Conservation (phyloP, 2,797 vertebrate genomes). For the Cirrhinus molitorella region DNA sequence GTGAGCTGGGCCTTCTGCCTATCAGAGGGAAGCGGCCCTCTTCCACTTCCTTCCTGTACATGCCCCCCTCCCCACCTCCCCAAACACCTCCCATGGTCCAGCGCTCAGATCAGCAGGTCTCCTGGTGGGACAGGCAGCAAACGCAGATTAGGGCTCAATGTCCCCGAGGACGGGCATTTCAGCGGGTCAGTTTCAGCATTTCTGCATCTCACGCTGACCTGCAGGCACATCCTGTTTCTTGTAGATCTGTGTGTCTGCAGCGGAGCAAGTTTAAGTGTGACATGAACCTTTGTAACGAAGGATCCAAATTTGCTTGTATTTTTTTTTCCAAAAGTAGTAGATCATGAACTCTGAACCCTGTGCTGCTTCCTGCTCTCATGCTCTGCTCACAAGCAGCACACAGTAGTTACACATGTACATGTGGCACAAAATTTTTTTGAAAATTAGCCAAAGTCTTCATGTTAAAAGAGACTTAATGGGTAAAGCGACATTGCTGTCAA, state of each 20-base stretch:
- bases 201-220: background rate
- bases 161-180: background rate
- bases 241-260: background rate
- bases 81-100: background rate
- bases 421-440: background rate
- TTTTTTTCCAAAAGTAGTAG: background rate
- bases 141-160: background rate
- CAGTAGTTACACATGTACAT: background rate
- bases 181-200: background rate
- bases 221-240: background rate
- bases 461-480: background rate
- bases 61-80: constrained; percentile 16
- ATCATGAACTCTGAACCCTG: constrained; percentile 7
- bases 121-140: background rate
- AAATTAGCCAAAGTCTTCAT: background rate
- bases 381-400: background rate
- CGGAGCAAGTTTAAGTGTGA: background rate
- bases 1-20: constrained; percentile 68
- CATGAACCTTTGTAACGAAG: background rate
- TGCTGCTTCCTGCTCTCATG: background rate
- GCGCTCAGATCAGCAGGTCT: constrained; percentile 17
- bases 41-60: constrained; percentile 86
- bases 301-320: background rate
- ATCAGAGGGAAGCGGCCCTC: constrained; percentile 87
- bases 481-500: background rate